phyloP scores from a whole-genome alignment of 2,113 vertebrate species.

The Triplophysa siluroides region DNA sequence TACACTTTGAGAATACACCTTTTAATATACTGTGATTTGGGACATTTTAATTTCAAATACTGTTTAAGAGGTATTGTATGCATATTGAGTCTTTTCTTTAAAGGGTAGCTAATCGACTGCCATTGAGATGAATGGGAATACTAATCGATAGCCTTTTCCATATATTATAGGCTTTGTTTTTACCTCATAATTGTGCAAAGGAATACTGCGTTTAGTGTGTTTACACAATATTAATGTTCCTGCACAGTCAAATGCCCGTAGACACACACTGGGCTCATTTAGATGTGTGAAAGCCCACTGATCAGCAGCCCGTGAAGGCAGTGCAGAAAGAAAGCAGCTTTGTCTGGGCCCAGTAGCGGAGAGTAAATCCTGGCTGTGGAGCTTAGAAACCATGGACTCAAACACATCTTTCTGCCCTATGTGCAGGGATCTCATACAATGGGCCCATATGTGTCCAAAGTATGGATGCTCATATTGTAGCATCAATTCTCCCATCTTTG shows the following conservation, averaged over 20 bases:
- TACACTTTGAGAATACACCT: too few species aligned
- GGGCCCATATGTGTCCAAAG: too few species aligned
- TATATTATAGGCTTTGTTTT: too few species aligned
- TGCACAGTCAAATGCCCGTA: not conserved
- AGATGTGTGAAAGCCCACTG: constrained; percentile 28
- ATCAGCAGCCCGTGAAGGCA: constrained; percentile 31
- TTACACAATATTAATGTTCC: constrained; percentile 6
- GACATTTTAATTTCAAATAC: too few species aligned
- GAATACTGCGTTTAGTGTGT: constrained; percentile 1
- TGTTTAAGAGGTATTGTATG: too few species aligned
- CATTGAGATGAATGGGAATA: too few species aligned
- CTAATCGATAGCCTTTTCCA: too few species aligned
- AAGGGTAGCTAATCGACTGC: too few species aligned
- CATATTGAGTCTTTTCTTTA: too few species aligned
- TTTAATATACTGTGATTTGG: too few species aligned
- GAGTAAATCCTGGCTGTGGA: constrained; percentile 18
- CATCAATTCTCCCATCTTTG: not conserved
- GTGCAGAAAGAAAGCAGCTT: constrained; percentile 18
- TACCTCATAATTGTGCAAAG: not conserved
- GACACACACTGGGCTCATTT: constrained; percentile 17
- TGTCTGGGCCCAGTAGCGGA: constrained; percentile 4
- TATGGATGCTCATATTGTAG: not conserved
- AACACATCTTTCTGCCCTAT: not conserved
- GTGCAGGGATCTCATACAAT: too few species aligned
- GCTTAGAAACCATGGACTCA: not conserved